Evolutionary conservation across 2,113 vertebrate species (phyloP), one percentile per base, ranked within the genome.

Genomic region (Sinosuthora webbiana): DNA sequence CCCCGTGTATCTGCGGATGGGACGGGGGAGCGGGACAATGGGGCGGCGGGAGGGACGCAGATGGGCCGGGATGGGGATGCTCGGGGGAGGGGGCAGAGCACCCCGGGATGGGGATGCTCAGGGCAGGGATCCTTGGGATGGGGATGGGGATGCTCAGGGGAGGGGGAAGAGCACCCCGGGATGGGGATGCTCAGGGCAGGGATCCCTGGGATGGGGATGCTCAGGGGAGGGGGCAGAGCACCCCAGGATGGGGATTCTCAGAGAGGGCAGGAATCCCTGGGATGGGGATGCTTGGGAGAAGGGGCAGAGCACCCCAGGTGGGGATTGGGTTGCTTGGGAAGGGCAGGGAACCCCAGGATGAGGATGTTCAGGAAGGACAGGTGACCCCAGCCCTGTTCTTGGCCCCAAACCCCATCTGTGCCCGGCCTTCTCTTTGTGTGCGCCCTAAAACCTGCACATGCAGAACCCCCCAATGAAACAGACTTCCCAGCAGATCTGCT

Each of bases 111-210:
- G 4, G 10, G 35, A 30, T 56, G 20, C 10, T 19, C 7, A 14
- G 3, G 8, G 3, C 10, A 27, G 22, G 23, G 33, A 8, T 1
- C 16, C 11, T 22, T 3, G 6, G 31, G 39, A 44, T 7, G 33
- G 12, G 39, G 39, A 41, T 41, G 39, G 13, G 49, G 50, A 55
- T 79, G 52, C 13, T 49, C 4, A 11, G 3, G 27, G 44, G 19
- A 53, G 8, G 52, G 52, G 16, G 52, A 27, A 53, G 28, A 53
- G 28, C 52, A 30, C 16, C 52, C 52, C 17, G 13, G 56, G 28
- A 22, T 56, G 22, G 49, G 20, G 49, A 35, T 75, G 41, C 41
- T 41, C 41, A 14, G 41, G 41, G 41, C 41, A 41, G 41, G 41
- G 13, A 41, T 41, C 41, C 41, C 41, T 41, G 41, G 41, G 22